Evolutionary conservation across 2,888 invertebrate genomes (phyloP).

Genomic region (Eupithecia inturbata): DNA sequence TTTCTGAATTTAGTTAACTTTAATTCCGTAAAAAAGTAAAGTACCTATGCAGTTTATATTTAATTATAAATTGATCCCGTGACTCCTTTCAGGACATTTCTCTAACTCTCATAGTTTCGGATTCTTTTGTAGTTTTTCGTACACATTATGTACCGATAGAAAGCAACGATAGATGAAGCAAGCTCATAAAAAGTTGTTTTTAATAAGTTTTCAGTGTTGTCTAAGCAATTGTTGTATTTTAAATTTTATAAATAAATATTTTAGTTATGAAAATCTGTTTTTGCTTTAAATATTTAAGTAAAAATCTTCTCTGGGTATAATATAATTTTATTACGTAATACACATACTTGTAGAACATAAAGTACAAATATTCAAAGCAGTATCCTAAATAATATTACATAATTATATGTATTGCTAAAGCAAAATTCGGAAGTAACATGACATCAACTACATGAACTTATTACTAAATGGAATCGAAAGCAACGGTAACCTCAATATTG

Average conservation of each 20-base stretch:
- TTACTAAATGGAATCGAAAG: conserved; percentile 40
- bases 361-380: conserved; percentile 36
- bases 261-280: conserved; percentile 17
- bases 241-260: conserved; percentile 36
- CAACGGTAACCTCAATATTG: conserved; percentile 42
- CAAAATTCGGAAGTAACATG: conserved; percentile 35
- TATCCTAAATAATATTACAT: conserved; percentile 30
- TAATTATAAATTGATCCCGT: too few species aligned
- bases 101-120: too few species aligned
- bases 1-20: too few species aligned
- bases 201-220: conserved; percentile 11
- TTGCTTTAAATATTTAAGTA: conserved; percentile 10
- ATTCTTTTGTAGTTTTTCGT: neutral
- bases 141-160: neutral
- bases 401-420: conserved; percentile 38
- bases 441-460: conserved; percentile 33
- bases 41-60: too few species aligned
- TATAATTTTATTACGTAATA: conserved; percentile 41
- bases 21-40: too few species aligned
- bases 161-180: neutral
- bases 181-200: neutral
- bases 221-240: conserved; percentile 38
- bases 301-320: conserved; percentile 28
- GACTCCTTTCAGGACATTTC: too few species aligned
- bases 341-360: conserved; percentile 32